Base-by-base conservation (phyloP, 2,888 invertebrate species). In the Drosophila leonis region DNA sequence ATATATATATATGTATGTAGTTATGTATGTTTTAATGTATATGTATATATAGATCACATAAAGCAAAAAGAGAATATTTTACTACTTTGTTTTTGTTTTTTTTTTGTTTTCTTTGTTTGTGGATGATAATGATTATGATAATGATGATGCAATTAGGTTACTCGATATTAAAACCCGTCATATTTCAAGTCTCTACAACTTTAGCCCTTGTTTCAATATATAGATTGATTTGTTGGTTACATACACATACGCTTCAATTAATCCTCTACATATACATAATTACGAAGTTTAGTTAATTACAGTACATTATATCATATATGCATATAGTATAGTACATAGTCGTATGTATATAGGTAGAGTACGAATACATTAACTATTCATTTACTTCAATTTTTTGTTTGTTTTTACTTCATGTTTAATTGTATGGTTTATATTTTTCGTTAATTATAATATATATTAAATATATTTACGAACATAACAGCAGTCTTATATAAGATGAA, bases 401-500 rank as follows among this genome's bases (percentile, higher is more conserved):
- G 54, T 65, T 46, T 61, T 52, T 64, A 52, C 35, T 51, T 65
- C 48, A 55, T 54, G 51, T 57, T 59, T 69, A 66, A 56, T 80
- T 78, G 61, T 75, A 57, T 72, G 54, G 65, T 80, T 69, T 67
- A 75, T 64, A 56, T 89, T 90, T 85, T 87, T 79, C 66, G 83
- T 88, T 86, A 91, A 90, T 90, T 83, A 82, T 84, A 88, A 78
- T 90, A 90, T 92, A 90, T 91, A 89, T 90, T 87, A 83, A 83
- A 87, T 90, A 90, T 91, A 91, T 91, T 91, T 92, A 92, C 91
- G 92, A 92, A 92, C 92, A 92, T 92, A 92, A 92, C 92, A 92
- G 92, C 93, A 92, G 92, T 92, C 93, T 92, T 92, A 92, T 93
- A 90, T 91, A 92, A 91, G 91, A 92, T 92, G 91, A 92, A 91